Conservation (phyloP, 2,888 invertebrate genomes). For the Ichneumoninae sp. region DNA sequence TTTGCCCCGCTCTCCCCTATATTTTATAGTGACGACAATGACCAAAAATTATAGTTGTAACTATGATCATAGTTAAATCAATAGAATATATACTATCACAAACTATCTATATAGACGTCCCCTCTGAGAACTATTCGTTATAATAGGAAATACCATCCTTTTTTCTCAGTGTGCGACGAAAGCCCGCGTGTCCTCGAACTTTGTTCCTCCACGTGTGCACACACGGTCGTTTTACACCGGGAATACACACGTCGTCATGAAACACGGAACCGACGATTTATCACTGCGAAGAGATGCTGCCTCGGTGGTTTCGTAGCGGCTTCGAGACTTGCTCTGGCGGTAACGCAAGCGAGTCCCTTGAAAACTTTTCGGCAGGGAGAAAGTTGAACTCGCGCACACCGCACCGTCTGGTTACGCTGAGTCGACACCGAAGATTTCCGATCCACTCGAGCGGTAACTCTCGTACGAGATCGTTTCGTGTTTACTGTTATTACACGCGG, state of each 20-base stretch:
- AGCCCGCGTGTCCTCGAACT: conserved; percentile 29
- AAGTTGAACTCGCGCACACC: conserved; percentile 43
- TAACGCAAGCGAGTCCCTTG: conserved; percentile 32
- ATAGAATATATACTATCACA: too few species aligned
- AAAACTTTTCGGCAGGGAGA: conserved; percentile 63
- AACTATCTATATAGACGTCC: too few species aligned
- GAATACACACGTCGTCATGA: neutral
- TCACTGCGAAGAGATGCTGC: conserved; percentile 28
- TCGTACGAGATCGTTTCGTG: conserved; percentile 28
- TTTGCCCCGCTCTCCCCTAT: too few species aligned
- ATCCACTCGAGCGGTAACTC: conserved; percentile 30
- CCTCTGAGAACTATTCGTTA: too few species aligned
- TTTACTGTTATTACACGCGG: conserved; percentile 19
- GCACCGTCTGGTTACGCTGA: neutral
- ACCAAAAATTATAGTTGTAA: too few species aligned
- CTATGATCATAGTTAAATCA: too few species aligned
- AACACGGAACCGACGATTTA: conserved; percentile 36
- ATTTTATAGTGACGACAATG: too few species aligned
- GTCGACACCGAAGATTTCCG: conserved; percentile 39
- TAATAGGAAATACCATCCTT: too few species aligned
- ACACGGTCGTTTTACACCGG: neutral
- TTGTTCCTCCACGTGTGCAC: conserved; percentile 2
- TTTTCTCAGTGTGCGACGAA: neutral
- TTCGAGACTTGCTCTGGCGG: conserved; percentile 35
- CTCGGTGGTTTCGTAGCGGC: conserved; percentile 31